Conservation (phyloP, 2,797 vertebrate genomes). For the Furcifer pardalis region DNA sequence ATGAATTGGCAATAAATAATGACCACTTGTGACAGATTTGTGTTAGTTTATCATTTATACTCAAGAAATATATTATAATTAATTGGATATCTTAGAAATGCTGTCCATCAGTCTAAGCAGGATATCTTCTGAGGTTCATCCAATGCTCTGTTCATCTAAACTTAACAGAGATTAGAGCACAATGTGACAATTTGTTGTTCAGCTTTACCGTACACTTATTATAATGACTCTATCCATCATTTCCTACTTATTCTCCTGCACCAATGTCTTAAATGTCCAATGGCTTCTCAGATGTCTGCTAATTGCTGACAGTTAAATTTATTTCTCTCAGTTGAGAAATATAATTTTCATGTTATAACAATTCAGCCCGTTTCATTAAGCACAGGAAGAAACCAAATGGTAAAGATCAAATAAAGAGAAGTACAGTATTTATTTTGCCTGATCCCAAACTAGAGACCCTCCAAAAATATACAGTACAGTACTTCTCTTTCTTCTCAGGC, state of each 20-base stretch:
- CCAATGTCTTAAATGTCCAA: constrained; percentile 10
- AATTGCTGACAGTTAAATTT: constrained; percentile 11
- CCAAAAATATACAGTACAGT: not conserved
- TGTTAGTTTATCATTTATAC: not conserved
- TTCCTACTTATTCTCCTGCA: constrained; percentile 46
- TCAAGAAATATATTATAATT: no score
- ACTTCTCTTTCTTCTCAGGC: accelerated
- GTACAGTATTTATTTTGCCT: constrained; percentile 18
- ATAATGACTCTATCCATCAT: constrained; percentile 10
- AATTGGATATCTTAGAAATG: not conserved
- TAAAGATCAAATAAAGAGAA: not conserved
- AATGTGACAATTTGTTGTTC: constrained; percentile 4
- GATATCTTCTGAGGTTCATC: not conserved
- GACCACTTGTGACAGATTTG: constrained; percentile 14
- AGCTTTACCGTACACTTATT: constrained; percentile 14
- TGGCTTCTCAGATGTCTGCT: constrained; percentile 26
- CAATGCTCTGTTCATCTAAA: not conserved
- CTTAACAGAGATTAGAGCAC: not conserved
- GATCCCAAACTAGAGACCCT: not conserved
- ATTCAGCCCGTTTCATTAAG: constrained; percentile 5
- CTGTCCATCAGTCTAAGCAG: not conserved
- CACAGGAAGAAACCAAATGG: constrained; percentile 11
- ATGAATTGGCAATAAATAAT: not conserved
- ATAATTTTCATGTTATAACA: constrained; percentile 17
- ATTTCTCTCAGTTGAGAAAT: accelerated